Conservation (phyloP, 2,797 vertebrate species). For the Poeciliopsis infans region DNA sequence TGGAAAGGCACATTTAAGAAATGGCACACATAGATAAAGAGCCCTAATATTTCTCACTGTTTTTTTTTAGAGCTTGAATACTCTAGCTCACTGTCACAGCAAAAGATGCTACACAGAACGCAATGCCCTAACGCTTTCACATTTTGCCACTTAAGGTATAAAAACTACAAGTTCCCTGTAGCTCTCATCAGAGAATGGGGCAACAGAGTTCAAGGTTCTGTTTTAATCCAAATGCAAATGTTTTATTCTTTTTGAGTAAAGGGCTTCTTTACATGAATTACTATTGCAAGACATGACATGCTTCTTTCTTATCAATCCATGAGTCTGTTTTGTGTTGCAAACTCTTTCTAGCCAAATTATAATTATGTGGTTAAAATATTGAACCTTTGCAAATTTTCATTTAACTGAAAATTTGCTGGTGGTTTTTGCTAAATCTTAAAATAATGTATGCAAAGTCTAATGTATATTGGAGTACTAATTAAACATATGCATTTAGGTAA, state of each 20-base stretch:
- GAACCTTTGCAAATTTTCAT: background rate
- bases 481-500: background rate
- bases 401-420: background rate
- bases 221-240: background rate
- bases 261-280: background rate
- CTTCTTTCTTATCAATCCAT: background rate
- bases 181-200: background rate
- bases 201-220: background rate
- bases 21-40: slow-evolving; percentile 32
- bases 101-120: background rate
- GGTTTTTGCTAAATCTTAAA: background rate
- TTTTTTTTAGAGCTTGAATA: background rate
- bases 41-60: background rate
- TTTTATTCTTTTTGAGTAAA: background rate
- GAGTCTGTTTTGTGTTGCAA: background rate
- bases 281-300: background rate
- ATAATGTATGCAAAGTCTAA: too few relatives aligned
- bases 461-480: background rate
- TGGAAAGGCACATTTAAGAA: slow-evolving; percentile 30
- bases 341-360: background rate
- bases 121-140: background rate
- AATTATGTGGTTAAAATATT: slow-evolving; percentile 6
- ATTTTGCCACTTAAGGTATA: background rate
- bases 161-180: background rate
- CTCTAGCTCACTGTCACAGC: background rate